Evolutionary conservation across 2,888 invertebrate genomes (phyloP).

Genomic region (Cataglyphis livida): DNA sequence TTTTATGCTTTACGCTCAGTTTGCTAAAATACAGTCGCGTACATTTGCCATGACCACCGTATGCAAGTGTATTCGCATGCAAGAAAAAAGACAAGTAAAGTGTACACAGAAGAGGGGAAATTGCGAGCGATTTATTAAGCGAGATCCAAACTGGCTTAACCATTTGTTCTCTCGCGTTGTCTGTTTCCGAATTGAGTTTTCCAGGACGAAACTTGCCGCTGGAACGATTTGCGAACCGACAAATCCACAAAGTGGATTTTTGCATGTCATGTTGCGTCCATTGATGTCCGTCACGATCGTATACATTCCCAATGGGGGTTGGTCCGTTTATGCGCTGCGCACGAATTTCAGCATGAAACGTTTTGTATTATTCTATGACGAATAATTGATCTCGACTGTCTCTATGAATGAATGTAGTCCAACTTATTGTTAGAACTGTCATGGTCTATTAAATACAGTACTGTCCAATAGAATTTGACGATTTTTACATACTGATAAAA

Average conservation of each 20-base stretch:
- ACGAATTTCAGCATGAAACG: slow-evolving; percentile 27
- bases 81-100: background rate
- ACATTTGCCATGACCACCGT: background rate
- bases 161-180: slow-evolving; percentile 70
- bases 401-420: slow-evolving; percentile 7
- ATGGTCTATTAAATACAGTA: slow-evolving; percentile 19
- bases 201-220: slow-evolving; percentile 51
- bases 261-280: slow-evolving; percentile 36
- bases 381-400: slow-evolving; percentile 41
- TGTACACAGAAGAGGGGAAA: slow-evolving; percentile 5
- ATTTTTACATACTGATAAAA: slow-evolving; percentile 13
- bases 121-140: slow-evolving; percentile 71
- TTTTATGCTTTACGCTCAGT: slow-evolving; percentile 20
- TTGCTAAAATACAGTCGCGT: slow-evolving; percentile 20
- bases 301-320: slow-evolving; percentile 14
- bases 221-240: slow-evolving; percentile 37
- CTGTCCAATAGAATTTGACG: slow-evolving; percentile 9
- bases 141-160: slow-evolving; percentile 67
- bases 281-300: slow-evolving; percentile 18
- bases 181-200: slow-evolving; percentile 71
- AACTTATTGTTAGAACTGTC: slow-evolving; percentile 30
- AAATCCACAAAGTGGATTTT: slow-evolving; percentile 43
- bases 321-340: slow-evolving; percentile 5
- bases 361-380: slow-evolving; percentile 27
- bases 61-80: slow-evolving; percentile 10